Evolutionary conservation across 2,797 vertebrate genomes (phyloP), one percentile per base, ranked within the genome.

Genomic region (Gymnodraco acuticeps): DNA sequence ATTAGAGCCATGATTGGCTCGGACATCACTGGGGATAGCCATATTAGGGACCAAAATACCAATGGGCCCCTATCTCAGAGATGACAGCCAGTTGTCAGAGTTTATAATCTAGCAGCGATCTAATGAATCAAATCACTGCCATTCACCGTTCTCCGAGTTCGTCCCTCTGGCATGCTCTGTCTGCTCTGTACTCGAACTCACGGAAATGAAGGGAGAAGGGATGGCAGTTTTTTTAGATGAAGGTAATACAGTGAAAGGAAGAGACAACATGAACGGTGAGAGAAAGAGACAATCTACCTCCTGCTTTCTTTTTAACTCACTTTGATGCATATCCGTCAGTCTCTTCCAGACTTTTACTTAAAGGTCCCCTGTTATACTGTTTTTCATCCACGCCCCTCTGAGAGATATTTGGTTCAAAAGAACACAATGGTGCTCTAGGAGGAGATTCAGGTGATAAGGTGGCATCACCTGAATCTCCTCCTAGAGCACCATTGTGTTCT

Each of bases 71-170:
- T 73, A 76, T 82, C 83, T 84, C 68, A 5, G 58, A 90, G 82
- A 93, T 92, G 91, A 91, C 93, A 87, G 87, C 78, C 80, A 20
- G 74, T 88, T 87, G 88, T 88, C 82, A 60, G 74, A 85, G 69
- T 89, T 89, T 87, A 81, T 87, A 83, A 89, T 89, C 82, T 80
- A 48, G 70, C 61, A 53, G 78, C 80, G 79, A 91, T 89, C 80
- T 87, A 90, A 90, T 90, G 84, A 92, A 91, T 91, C 86, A 88
- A 88, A 85, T 92, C 84, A 75, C 70, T 43, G 20, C 81, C 84
- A 83, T 85, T 90, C 87, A 87, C 81, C 41, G 4, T 59, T 83
- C 66, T 71, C 50, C 0, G 52, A 83, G 77, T 89, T 84, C 81
- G 76, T 87, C 75, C 80, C 83, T 90, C 83, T 81, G 69, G 80